phyloP scores from a whole-genome alignment of 2,888 invertebrate genomes.

The Spisula subtruncata region DNA sequence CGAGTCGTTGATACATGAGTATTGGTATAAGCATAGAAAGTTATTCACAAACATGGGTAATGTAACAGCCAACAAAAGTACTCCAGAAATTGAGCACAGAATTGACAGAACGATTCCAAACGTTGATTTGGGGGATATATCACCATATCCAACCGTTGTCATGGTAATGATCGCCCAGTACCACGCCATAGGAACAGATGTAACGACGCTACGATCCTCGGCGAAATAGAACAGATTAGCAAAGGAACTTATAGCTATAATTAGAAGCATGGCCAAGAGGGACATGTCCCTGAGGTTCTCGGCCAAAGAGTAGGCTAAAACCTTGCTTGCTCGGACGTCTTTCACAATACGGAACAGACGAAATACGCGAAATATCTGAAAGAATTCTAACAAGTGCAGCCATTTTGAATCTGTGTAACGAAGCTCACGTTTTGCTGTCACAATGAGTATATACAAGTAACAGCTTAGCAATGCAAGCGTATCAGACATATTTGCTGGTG shows the following conservation, averaged over 20 bases:
- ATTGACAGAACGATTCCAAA: conserved; percentile 57
- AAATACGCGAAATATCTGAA: conserved; percentile 63
- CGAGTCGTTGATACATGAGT: conserved; percentile 56
- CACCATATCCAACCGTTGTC: conserved; percentile 74
- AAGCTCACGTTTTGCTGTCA: conserved; percentile 3
- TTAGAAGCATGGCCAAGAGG: conserved; percentile 52
- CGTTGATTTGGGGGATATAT: conserved; percentile 60
- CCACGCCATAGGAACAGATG: conserved; percentile 66
- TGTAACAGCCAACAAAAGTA: conserved; percentile 64
- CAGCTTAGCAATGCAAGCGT: conserved; percentile 53
- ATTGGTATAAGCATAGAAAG: conserved; percentile 63
- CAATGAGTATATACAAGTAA: conserved; percentile 44
- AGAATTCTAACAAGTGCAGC: conserved; percentile 49
- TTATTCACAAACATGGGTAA: conserved; percentile 72
- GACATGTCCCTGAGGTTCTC: conserved; percentile 59
- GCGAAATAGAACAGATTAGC: conserved; percentile 58
- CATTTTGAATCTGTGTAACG: conserved; percentile 45
- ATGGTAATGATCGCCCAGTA: conserved; percentile 72
- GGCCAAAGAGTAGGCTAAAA: conserved; percentile 56
- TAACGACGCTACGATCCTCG: conserved; percentile 46
- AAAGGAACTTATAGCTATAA: conserved; percentile 59
- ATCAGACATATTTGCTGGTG: conserved; percentile 60
- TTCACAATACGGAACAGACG: conserved; percentile 65
- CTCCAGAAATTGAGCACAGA: conserved; percentile 64
- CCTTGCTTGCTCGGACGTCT: conserved; percentile 63